Evolutionary conservation across 2,113 vertebrate species (phyloP).

Genomic region (Leucoraja erinaceus): DNA sequence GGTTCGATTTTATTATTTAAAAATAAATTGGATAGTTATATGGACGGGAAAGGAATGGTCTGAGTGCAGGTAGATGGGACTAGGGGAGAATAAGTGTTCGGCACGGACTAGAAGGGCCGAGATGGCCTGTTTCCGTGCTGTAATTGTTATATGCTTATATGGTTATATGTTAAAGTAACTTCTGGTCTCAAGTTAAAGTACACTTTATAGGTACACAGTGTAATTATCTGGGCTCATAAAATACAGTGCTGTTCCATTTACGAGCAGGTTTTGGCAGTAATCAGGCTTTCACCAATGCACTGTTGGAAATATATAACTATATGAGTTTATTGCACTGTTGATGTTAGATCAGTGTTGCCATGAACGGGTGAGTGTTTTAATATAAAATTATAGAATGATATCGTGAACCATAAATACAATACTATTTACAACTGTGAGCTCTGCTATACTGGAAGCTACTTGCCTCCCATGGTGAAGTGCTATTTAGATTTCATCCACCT

Average conservation of each 20-base stretch:
- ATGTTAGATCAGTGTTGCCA: neutral
- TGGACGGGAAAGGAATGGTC: too few species aligned
- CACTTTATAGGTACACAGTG: conserved; percentile 11
- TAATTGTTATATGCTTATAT: too few species aligned
- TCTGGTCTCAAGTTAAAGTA: neutral
- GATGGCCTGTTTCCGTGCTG: too few species aligned
- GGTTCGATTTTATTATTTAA: too few species aligned
- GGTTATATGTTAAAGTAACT: neutral
- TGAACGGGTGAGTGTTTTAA: neutral
- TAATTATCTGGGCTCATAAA: neutral
- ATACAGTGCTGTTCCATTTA: neutral
- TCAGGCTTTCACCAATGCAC: conserved; percentile 2
- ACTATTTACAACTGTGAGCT: neutral
- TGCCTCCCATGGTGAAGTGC: neutral
- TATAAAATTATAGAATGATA: neutral
- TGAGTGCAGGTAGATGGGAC: too few species aligned
- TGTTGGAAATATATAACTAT: neutral
- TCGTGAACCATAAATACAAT: neutral
- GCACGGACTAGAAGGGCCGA: too few species aligned
- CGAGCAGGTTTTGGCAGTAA: neutral
- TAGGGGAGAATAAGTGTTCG: too few species aligned
- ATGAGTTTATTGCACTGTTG: neutral
- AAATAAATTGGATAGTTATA: too few species aligned
- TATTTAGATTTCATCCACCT: neutral
- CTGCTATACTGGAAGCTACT: neutral